Conservation (phyloP, 2,113 vertebrate genomes). For the Cathartes aura region DNA sequence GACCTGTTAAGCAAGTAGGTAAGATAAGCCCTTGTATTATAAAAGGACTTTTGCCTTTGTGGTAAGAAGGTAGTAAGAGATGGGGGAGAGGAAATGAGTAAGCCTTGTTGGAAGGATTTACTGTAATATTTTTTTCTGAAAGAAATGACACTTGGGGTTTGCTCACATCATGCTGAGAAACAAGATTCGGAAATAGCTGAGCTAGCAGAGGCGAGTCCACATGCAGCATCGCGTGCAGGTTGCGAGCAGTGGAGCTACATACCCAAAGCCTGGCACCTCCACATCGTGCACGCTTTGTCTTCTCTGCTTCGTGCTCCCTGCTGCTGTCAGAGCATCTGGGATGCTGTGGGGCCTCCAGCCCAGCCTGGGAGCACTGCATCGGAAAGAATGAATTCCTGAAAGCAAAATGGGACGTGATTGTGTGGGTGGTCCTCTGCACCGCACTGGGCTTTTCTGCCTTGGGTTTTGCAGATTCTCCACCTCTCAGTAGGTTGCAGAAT, state of each 20-base stretch:
- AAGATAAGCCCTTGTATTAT: neutral
- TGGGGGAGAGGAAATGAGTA: neutral
- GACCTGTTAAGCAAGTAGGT: neutral
- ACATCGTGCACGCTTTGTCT: fast-evolving
- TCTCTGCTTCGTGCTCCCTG: neutral
- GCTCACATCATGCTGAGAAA: neutral
- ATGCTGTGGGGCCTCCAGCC: neutral
- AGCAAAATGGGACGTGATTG: fast-evolving
- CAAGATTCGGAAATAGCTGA: neutral
- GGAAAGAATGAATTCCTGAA: neutral
- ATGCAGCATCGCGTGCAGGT: fast-evolving
- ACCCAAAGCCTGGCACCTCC: neutral
- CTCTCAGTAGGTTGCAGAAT: neutral
- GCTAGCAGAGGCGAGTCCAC: neutral
- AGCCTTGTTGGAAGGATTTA: neutral
- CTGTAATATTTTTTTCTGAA: neutral
- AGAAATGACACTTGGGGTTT: neutral
- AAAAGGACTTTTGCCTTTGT: neutral
- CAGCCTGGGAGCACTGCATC: neutral
- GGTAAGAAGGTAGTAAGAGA: neutral
- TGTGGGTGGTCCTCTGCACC: neutral
- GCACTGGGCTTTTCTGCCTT: neutral
- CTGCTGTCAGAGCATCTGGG: neutral
- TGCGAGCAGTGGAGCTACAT: neutral
- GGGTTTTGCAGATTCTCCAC: neutral